Percentiles rank a stretch among this genome's conserved stretches.
Conservation (phyloP, 2,113 vertebrate genomes). For the Cheilinus undulatus region DNA sequence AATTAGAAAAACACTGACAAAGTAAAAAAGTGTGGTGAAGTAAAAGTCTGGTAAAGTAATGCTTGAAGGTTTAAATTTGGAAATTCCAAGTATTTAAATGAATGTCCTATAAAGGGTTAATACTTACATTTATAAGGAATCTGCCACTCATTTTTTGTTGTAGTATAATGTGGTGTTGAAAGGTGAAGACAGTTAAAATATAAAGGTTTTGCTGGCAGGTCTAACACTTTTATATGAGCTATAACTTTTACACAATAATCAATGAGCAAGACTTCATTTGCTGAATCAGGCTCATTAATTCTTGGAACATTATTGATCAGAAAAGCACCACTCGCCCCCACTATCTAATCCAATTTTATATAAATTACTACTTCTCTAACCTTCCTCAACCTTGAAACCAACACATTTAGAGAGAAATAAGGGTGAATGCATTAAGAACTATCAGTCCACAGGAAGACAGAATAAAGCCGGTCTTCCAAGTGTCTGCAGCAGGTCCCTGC, state of each 20-base stretch:
- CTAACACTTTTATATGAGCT: neutral
- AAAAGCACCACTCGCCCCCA: constrained; percentile 26
- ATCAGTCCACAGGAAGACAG: constrained; percentile 12
- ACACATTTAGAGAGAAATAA: constrained; percentile 15
- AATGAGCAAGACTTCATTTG: constrained; percentile 3
- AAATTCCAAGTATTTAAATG: too few relatives aligned
- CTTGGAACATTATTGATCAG: constrained; percentile 47
- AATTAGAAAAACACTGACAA: too few relatives aligned
- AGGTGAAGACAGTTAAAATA: neutral
- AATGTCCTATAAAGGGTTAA: too few relatives aligned
- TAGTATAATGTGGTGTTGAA: neutral
- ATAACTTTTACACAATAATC: neutral
- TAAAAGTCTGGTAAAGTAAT: too few relatives aligned
- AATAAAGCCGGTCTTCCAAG: neutral
- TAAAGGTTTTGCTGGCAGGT: neutral
- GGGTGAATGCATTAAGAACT: neutral
- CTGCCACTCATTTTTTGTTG: too few relatives aligned
- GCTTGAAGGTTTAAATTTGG: too few relatives aligned
- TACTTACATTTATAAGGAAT: too few relatives aligned
- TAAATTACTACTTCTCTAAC: constrained; percentile 3
- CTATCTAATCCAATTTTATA: constrained; percentile 9
- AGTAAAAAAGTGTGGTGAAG: too few relatives aligned
- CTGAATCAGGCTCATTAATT: constrained; percentile 24
- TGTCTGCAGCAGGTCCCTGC: constrained; percentile 34
- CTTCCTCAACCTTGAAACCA: constrained; percentile 17